phyloP scores from a whole-genome alignment of 2,888 invertebrate species.

The Bellardia pandia region DNA sequence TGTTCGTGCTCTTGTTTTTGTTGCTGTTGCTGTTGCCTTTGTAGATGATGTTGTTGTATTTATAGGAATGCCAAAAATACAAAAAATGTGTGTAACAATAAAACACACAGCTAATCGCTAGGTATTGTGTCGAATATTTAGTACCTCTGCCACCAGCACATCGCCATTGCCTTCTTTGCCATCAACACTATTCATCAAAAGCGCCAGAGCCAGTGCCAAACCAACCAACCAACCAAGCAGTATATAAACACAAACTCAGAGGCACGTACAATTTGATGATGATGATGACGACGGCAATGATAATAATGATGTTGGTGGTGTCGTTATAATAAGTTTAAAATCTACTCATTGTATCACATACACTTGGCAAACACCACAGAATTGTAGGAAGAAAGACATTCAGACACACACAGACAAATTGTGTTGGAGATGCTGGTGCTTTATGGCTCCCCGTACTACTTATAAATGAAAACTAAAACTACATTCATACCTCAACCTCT shows the following conservation, averaged over 20 bases:
- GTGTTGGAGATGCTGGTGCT: slow-evolving; percentile 6
- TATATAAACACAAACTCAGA: background rate
- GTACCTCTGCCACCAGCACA: slow-evolving; percentile 30
- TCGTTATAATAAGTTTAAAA: slow-evolving; percentile 16
- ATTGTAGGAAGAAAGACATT: slow-evolving; percentile 14
- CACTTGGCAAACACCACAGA: slow-evolving; percentile 30
- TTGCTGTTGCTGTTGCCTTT: background rate
- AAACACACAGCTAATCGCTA: background rate
- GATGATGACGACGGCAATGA: slow-evolving; percentile 10
- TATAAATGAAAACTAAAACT: background rate
- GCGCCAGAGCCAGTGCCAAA: slow-evolving; percentile 21
- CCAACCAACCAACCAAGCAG: background rate
- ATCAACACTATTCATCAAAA: slow-evolving; percentile 35
- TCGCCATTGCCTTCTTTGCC: slow-evolving; percentile 23
- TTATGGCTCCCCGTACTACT: background rate
- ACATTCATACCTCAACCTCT: slow-evolving; percentile 22
- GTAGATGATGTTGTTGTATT: background rate
- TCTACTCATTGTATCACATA: slow-evolving; percentile 29
- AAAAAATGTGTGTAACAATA: slow-evolving; percentile 31
- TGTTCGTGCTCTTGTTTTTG: background rate
- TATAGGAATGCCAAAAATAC: slow-evolving; percentile 38
- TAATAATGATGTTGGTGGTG: slow-evolving; percentile 18
- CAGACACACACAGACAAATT: background rate
- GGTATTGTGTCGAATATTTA: slow-evolving; percentile 37
- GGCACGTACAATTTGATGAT: slow-evolving; percentile 15